Conservation (phyloP, 2,888 invertebrate genomes). For the Pristionchus fissidentatus region DNA sequence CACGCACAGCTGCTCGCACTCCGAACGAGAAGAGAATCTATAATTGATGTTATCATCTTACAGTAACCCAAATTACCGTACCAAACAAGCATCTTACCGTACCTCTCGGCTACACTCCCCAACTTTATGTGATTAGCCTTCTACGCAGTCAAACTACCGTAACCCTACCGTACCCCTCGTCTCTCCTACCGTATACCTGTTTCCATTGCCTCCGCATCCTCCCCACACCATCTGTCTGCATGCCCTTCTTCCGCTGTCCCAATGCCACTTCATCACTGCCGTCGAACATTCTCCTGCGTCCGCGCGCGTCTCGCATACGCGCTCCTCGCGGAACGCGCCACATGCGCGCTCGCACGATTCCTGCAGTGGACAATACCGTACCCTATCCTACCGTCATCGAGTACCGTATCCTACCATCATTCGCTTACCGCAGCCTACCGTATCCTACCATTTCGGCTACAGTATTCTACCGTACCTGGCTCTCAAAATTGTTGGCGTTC, state of each 20-base stretch:
- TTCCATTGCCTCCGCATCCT: slow-evolving; percentile 74
- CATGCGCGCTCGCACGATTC: slow-evolving; percentile 73
- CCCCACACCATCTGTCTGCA: slow-evolving; percentile 71
- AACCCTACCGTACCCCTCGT: neutral
- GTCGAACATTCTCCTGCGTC: slow-evolving; percentile 60
- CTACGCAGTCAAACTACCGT: no score
- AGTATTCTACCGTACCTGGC: slow-evolving; percentile 82
- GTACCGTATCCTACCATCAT: neutral
- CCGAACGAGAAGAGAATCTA: slow-evolving; percentile 65
- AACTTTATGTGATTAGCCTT: no score
- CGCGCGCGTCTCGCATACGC: slow-evolving; percentile 61
- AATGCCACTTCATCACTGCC: slow-evolving; percentile 68
- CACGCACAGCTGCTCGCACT: slow-evolving; percentile 70
- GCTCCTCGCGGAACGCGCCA: slow-evolving; percentile 64
- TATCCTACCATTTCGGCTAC: slow-evolving; percentile 50
- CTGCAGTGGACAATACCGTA: slow-evolving; percentile 45
- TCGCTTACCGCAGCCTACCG: neutral
- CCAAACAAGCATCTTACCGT: no score
- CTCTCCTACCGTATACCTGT: slow-evolving; percentile 55
- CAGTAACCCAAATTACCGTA: neutral
- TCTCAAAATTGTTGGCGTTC: slow-evolving; percentile 87
- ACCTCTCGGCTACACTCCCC: no score
- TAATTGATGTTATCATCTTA: neutral
- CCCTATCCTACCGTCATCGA: no score
- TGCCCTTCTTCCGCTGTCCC: slow-evolving; percentile 56